Evolutionary conservation across 2,113 vertebrate genomes (phyloP), one percentile per base, ranked within the genome.

Genomic region (Cyphomyrus discorhynchus): DNA sequence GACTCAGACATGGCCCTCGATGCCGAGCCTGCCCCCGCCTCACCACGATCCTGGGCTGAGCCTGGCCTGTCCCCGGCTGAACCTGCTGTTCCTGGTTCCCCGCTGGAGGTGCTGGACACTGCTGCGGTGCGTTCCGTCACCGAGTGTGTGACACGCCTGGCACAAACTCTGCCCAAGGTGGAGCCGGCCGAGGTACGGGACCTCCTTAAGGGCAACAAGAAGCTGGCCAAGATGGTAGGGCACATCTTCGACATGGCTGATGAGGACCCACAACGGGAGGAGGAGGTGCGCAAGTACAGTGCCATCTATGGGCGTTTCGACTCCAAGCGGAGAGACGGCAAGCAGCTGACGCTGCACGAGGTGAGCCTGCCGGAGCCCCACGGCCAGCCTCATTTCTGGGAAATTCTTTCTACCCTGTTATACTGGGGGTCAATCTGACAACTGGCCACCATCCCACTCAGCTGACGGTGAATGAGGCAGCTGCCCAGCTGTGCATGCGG

Each of bases 261-360:
- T 0, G 97, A 97, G 0, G 98, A 99, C 90, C 98, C 97, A 0
- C 97, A 96, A 89, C 95, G 97, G 92, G 98, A 99, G 93, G 98
- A 99, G 91, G 98, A 99, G 93, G 98, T 99, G 62, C 96, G 98
- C 31, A 99, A 99, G 92, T 99, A 98, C 94, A 99, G 98, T 91
- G 98, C 98, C 94, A 99, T 99, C 94, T 99, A 99, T 35, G 98
- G 98, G 49, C 96, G 98, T 39, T 99, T 99, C 88, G 98, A 99
- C 95, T 99, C 98, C 0, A 99, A 99, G 96, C 96, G 98, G 90
- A 97, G 98, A 92, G 98, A 99, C 46, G 98, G 98, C 80, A 99
- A 99, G 70, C 98, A 99, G 92, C 96, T 99, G 91, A 99, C 98
- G 0, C 97, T 99, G 84, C 98, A 99, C 0, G 98, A 99, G 97